Percentiles rank a stretch among this genome's conserved stretches.
Conservation (phyloP, 2,888 invertebrate species). For the Caenorhabditis sulstoni region DNA sequence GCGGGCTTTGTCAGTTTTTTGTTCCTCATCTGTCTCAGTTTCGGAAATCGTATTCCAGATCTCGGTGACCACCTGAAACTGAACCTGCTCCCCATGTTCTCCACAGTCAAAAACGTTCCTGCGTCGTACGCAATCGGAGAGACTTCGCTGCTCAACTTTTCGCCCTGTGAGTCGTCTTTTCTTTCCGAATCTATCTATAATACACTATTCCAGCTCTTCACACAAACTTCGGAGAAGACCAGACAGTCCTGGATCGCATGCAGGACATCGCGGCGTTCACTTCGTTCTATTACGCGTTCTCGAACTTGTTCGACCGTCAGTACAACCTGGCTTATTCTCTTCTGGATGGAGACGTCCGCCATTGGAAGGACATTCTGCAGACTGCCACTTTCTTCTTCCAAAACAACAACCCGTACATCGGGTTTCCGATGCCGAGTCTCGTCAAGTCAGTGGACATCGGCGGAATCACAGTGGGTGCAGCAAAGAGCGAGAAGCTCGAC, state of each 20-base stretch:
- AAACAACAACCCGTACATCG: constrained; percentile 46
- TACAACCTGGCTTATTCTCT: constrained; percentile 27
- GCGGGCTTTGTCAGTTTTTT: constrained; percentile 23
- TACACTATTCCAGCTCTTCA: constrained; percentile 14
- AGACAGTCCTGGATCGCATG: constrained; percentile 27
- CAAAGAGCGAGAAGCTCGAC: constrained; percentile 14
- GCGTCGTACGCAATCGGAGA: constrained; percentile 41
- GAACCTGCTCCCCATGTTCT: constrained; percentile 40
- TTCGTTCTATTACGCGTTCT: constrained; percentile 41
- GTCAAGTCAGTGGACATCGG: constrained; percentile 40
- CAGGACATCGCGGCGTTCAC: constrained; percentile 36
- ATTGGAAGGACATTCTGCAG: constrained; percentile 39
- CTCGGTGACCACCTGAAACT: constrained; percentile 42
- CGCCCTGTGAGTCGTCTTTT: constrained; percentile 11
- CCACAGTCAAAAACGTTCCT: constrained; percentile 34
- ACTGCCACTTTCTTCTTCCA: constrained; percentile 37
- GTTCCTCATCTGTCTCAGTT: too few relatives aligned
- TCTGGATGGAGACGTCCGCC: constrained; percentile 34
- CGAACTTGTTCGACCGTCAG: constrained; percentile 32
- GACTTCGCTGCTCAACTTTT: constrained; percentile 26
- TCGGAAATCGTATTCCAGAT: constrained; percentile 9
- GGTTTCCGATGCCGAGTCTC: constrained; percentile 35
- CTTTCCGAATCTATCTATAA: background rate
- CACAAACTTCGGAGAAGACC: constrained; percentile 32
- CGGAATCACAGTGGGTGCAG: constrained; percentile 36